These are phyloP conservation scores for Speoplatyrhinus poulsoni DNA, from an alignment of 2,113 vertebrate genomes.

Conservation along the genomic window DNA sequence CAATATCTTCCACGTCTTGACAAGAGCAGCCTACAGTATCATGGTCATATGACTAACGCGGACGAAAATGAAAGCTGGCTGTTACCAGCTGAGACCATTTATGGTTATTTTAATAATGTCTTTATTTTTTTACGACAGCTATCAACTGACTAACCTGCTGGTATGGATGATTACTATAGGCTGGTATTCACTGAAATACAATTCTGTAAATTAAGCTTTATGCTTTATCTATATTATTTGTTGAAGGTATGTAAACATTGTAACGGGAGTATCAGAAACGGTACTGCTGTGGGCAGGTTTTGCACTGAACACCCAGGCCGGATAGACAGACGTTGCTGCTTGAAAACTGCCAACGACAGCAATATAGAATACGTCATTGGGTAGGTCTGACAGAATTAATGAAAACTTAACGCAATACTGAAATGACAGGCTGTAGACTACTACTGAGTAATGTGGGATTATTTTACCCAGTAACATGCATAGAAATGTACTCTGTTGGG, in stretches of 20 bases:
- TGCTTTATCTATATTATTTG: not conserved
- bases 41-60: conserved; percentile 63
- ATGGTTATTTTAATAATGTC: conserved; percentile 56
- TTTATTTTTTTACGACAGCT: conserved; percentile 38
- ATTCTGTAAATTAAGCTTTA: not conserved
- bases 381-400: conserved; percentile 43
- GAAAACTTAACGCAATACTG: too few species aligned
- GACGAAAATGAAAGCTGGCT: conserved; percentile 67
- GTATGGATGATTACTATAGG: conserved; percentile 38
- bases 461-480: too few species aligned
- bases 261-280: conserved; percentile 48
- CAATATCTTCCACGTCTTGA: conserved; percentile 32
- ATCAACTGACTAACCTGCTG: conserved; percentile 49
- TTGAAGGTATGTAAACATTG: conserved; percentile 71
- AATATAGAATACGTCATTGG: conserved; percentile 63
- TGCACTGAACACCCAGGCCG: conserved; percentile 60
- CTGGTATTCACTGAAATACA: not conserved
- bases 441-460: too few species aligned
- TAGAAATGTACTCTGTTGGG: too few species aligned
- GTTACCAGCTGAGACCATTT: conserved; percentile 19
- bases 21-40: not conserved
- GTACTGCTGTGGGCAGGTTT: conserved; percentile 56
- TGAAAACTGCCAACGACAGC: conserved; percentile 38
- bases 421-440: too few species aligned
- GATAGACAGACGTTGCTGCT: conserved; percentile 71